Evolutionary conservation across 1,140 invertebrate genomes (phyloP).

Genomic region (Drosophila sucinea): DNA sequence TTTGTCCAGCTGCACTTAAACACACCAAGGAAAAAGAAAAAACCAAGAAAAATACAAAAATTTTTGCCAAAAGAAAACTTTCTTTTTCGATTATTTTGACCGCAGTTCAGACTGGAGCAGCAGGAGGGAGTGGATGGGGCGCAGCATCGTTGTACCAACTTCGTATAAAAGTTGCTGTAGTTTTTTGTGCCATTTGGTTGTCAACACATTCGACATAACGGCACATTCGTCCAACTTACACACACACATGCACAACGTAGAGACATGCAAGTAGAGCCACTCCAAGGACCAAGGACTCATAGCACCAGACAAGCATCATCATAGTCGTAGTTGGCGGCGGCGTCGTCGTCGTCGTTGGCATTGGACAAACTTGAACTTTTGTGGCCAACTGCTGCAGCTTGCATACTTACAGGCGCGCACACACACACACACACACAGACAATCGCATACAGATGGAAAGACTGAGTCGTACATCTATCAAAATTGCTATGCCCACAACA

Average conservation of each 20-base stretch:
- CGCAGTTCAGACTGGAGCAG: constrained; percentile 17
- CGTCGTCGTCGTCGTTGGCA: constrained; percentile 7
- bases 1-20: constrained; percentile 10
- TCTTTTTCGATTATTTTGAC: constrained; percentile 41
- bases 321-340: constrained; percentile 1
- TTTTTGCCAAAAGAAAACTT: constrained; percentile 11
- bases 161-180: constrained; percentile 51
- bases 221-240: constrained; percentile 80
- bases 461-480: constrained; percentile 43
- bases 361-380: constrained; percentile 77
- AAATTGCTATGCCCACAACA: constrained; percentile 75
- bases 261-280: constrained; percentile 39
- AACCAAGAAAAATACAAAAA: constrained; percentile 18
- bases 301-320: constrained; percentile 61
- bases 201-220: constrained; percentile 78
- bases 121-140: background rate
- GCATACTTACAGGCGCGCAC: constrained; percentile 45
- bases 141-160: constrained; percentile 32
- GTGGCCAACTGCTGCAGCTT: constrained; percentile 48
- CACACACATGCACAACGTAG: constrained; percentile 40
- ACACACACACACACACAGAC: constrained; percentile 30
- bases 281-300: constrained; percentile 51
- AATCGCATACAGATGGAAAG: constrained; percentile 7
- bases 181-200: constrained; percentile 70
- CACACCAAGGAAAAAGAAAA: background rate